These are phyloP conservation scores for Eulithis prunata DNA, from an alignment of 2,888 invertebrate species.

Conservation along the genomic window DNA sequence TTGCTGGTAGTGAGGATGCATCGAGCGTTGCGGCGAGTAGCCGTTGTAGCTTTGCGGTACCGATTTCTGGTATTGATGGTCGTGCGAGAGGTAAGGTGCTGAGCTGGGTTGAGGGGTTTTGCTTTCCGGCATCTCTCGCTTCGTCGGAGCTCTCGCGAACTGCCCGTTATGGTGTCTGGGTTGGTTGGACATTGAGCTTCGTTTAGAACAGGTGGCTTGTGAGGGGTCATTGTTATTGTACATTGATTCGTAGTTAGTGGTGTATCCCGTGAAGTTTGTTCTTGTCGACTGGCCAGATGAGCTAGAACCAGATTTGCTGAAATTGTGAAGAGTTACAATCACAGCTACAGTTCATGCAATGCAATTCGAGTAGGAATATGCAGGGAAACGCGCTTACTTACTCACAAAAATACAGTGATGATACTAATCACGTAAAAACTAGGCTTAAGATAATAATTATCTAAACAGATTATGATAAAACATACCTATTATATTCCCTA, in stretches of 20 bases:
- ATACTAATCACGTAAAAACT: slow-evolving; percentile 3
- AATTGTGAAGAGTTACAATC: slow-evolving; percentile 45
- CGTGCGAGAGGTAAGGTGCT: slow-evolving; percentile 73
- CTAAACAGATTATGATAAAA: slow-evolving; percentile 15
- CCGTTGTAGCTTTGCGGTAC: slow-evolving; percentile 65
- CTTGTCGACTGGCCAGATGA: slow-evolving; percentile 79
- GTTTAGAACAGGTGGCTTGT: slow-evolving; percentile 68
- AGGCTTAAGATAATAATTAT: slow-evolving; percentile 5
- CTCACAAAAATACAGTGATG: background rate
- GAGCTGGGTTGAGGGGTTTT: slow-evolving; percentile 55
- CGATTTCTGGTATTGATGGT: slow-evolving; percentile 79
- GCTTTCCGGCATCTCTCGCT: slow-evolving; percentile 64
- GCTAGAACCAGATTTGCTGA: slow-evolving; percentile 81
- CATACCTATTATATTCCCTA: slow-evolving; percentile 84
- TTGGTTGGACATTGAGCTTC: slow-evolving; percentile 69
- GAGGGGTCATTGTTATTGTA: slow-evolving; percentile 73
- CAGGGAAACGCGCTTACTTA: background rate
- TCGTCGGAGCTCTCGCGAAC: slow-evolving; percentile 65
- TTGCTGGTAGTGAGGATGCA: slow-evolving; percentile 67
- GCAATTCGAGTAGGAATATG: slow-evolving; percentile 12
- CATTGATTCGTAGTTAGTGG: slow-evolving; percentile 77
- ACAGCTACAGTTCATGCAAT: slow-evolving; percentile 29
- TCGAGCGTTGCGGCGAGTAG: slow-evolving; percentile 70
- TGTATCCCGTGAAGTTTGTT: slow-evolving; percentile 77
- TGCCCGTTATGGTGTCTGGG: slow-evolving; percentile 72